A percentile compares a stretch with the other conserved stretches of the same genome.
These are phyloP conservation scores for Cosmia trapezina DNA, from an alignment of 2,888 invertebrate species.

Conservation along the genomic window DNA sequence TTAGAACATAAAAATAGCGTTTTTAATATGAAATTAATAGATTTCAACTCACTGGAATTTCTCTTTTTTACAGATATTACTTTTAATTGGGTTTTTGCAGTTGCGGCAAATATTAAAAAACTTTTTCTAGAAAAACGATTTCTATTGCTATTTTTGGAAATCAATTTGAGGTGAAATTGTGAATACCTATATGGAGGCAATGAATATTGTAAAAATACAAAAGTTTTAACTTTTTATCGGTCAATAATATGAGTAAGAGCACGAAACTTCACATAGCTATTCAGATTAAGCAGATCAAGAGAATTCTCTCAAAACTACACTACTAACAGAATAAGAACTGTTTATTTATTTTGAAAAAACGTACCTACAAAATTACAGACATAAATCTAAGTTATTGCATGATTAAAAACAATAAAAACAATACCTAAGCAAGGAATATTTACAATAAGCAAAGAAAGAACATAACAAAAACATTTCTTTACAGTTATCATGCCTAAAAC, in stretches of 20 bases:
- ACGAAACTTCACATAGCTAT: not conserved
- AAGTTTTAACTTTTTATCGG: not conserved
- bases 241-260: not conserved
- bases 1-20: conserved; percentile 55
- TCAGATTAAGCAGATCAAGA: not conserved
- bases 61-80: conserved; percentile 49
- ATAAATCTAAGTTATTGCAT: not conserved
- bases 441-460: not conserved
- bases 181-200: not conserved
- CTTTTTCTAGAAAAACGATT: conserved; percentile 27
- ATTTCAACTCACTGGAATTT: conserved; percentile 56
- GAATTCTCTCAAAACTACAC: not conserved
- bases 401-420: not conserved
- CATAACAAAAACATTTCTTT: not conserved
- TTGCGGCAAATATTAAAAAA: conserved; percentile 13
- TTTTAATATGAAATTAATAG: conserved; percentile 56
- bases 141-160: conserved; percentile 24
- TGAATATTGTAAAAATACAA: not conserved
- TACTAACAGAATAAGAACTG: not conserved
- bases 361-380: not conserved
- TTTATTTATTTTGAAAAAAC: not conserved
- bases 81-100: conserved; percentile 38
- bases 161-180: conserved; percentile 10
- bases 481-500: not conserved
- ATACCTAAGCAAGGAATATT: not conserved